Evolutionary conservation across 2,113 vertebrate species (phyloP), one percentile per base, ranked within the genome.

Genomic region (Gorsachius goisagi): DNA sequence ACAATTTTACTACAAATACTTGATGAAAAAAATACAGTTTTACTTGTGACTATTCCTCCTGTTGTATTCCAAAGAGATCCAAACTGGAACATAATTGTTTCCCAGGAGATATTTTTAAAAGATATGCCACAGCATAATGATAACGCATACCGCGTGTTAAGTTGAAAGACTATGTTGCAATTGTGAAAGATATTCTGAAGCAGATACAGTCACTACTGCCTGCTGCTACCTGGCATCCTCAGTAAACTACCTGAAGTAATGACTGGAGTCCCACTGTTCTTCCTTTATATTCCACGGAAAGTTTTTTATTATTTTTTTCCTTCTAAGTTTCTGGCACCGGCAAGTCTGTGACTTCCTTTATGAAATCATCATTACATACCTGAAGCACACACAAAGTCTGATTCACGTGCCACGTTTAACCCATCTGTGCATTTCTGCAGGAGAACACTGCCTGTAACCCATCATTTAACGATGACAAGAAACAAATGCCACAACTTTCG

Each of bases 201-300:
- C 24, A 84, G 60, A 74, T 23, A 74, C 8, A 60, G 69, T 68
- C 69, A 83, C 88, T 85, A 89, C n/a, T 56, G 59, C 75, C 88
- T 94, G 68, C 83, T 96, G 63, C 59, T 95, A 80, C 60, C 67
- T 91, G 81, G 64, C 56, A 90, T 80, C 71, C 44, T 94, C 92
- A 86, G 39, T 85, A 91, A 95, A 90, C 44, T 71, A 93, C 78
- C 83, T 44, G 26, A 95, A 95, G 62, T 91, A 89, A 72, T 41
- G 62, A 96, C 35, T 27, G 56, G 83, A 94, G 63, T 86, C 95
- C 68, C 33, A 87, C 85, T 84, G 49, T 37, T 96, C 30, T 53
- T 88, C 77, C 71, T 82, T 90, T 37, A 71, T 86, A 82, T 86
- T 91, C 84, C 95, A 60, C 11, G 3, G 59, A 88, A 80, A 88